A percentile compares a stretch with the other conserved stretches of the same genome.
Conservation (phyloP, 2,888 invertebrate genomes). For the Exocentrus adspersus region DNA sequence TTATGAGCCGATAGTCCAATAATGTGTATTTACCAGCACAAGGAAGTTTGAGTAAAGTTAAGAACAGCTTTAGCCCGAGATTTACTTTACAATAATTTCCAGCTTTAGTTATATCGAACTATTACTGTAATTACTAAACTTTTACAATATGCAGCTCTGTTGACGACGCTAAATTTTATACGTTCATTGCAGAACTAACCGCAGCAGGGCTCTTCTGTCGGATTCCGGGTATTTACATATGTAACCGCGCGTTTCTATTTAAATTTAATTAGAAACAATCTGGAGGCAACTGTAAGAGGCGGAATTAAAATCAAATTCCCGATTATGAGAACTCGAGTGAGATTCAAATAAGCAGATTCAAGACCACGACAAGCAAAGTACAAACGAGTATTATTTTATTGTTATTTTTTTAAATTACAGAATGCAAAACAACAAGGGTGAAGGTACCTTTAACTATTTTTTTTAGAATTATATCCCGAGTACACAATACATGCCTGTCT, state of each 20-base stretch:
- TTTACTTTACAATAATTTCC: constrained; percentile 19
- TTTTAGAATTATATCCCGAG: too few relatives aligned
- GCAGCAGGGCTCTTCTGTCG: neutral
- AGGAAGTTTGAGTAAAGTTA: constrained; percentile 18
- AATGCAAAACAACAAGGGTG: too few relatives aligned
- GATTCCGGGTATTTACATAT: constrained; percentile 8
- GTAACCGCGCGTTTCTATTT: neutral
- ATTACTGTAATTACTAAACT: constrained; percentile 26
- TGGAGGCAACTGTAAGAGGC: neutral
- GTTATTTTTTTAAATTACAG: too few relatives aligned
- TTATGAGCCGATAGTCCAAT: constrained; percentile 17
- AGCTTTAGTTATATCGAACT: constrained; percentile 23
- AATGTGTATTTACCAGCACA: constrained; percentile 16
- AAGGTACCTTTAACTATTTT: too few relatives aligned
- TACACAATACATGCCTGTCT: too few relatives aligned
- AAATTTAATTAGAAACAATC: constrained; percentile 6
- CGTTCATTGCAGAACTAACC: constrained; percentile 7
- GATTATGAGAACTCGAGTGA: too few relatives aligned
- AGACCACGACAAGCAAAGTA: too few relatives aligned
- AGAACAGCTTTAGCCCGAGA: constrained; percentile 10
- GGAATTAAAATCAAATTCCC: neutral
- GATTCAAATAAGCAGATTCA: too few relatives aligned
- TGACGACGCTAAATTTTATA: constrained; percentile 19
- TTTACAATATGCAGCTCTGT: constrained; percentile 22
- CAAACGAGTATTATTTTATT: too few relatives aligned